Evolutionary conservation across 2,797 vertebrate species (phyloP), one percentile per base, ranked within the genome.

Genomic region (Tadarida brasiliensis): DNA sequence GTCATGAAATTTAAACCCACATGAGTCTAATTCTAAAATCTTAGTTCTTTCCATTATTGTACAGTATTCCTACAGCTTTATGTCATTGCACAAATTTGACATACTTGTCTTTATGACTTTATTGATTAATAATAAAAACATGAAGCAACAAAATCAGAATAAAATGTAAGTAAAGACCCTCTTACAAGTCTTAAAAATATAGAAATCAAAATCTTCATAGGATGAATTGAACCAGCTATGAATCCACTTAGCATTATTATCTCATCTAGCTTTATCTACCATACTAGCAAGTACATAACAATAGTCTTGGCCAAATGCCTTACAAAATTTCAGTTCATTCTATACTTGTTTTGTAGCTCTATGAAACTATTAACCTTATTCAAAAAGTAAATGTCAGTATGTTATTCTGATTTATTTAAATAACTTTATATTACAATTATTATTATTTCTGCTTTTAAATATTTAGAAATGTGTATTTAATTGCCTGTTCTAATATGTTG

Each of bases 321-420:
- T 88, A 39, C 0, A 78, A 17, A 80, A 51, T 93, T 35, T 94
- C 6, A 47, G 7, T n/a, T 93, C 10, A 83, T 2, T 74, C 63
- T 77, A 15, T 19, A 59, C 7, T 95, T 51, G 82, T 57, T 49
- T 61, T 0, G 14, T 76, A 81, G 22, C 7, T 57, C 22, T 94
- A 10, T 67, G n/a, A 68, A 93, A 33, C n/a, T 54, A 67, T 59
- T 90, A 56, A 61, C 51, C 2, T 15, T 76, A 63, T 74, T n/a
- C 24, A 80, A 59, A 47, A 56, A 33, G 4, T 56, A 91, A 90
- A 83, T 61, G 5, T 61, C 30, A 47, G 2, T 7, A 33, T 77
- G 16, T 68, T 90, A 39, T 49, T 90, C 28, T 80, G 30, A 65
- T 94, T 89, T 80, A 85, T 76, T 67, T 92, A 83, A 94, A 90